A percentile compares a stretch with the other conserved stretches of the same genome.
These are phyloP conservation scores for Dermatemys mawii DNA, from an alignment of 2,113 vertebrate species.

Conservation along the genomic window DNA sequence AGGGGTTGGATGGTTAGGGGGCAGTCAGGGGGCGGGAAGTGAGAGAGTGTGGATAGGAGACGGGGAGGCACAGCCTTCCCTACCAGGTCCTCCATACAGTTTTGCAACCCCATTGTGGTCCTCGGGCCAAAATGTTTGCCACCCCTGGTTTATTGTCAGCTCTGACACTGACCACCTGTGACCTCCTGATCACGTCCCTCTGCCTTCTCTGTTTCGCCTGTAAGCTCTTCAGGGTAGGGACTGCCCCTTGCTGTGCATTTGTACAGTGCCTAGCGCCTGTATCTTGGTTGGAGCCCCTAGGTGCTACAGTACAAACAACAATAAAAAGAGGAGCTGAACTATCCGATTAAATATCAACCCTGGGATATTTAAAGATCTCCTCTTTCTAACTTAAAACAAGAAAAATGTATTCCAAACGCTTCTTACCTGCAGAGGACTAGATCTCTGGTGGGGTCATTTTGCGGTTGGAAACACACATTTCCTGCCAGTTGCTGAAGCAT, in stretches of 20 bases:
- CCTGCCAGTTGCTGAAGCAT: neutral
- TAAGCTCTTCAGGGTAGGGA: neutral
- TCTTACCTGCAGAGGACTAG: neutral
- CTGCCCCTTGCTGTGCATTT: fast-evolving
- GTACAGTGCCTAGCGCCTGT: neutral
- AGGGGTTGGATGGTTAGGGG: too few relatives aligned
- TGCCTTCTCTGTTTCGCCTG: neutral
- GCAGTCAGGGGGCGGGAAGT: too few relatives aligned
- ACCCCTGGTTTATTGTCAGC: too few relatives aligned
- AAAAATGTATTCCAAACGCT: neutral
- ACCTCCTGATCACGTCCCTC: neutral
- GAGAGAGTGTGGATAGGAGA: too few relatives aligned
- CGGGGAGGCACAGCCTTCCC: too few relatives aligned
- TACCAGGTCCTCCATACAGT: too few relatives aligned
- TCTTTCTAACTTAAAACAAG: neutral
- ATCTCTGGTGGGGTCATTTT: neutral
- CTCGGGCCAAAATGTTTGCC: too few relatives aligned
- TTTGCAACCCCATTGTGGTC: too few relatives aligned
- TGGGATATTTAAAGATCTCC: neutral
- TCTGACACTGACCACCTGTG: neutral
- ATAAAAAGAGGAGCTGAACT: neutral
- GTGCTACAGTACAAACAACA: fast-evolving
- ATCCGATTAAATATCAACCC: neutral
- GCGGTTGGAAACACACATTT: neutral
- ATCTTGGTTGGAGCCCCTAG: neutral